Evolutionary conservation across 2,113 vertebrate genomes (phyloP), one percentile per base, ranked within the genome.

Genomic region (Hippocampus barbouri): DNA sequence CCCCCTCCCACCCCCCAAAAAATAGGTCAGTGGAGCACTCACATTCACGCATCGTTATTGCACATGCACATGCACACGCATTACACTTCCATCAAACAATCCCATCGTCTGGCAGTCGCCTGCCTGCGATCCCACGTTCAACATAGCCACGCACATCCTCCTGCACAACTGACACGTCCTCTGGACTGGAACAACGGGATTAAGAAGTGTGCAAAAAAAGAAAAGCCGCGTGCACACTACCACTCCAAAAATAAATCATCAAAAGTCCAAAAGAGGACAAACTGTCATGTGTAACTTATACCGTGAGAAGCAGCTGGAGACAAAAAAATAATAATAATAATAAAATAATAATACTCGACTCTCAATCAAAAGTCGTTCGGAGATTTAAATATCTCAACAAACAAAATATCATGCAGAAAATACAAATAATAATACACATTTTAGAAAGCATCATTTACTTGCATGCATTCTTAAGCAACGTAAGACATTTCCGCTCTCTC

Each of bases 1-100:
- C 83, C 41, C 21, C 30, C 56, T 16, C 61, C 64, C 65, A 4
- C 51, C 9, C 27, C 18, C 27, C 5, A 74, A 87, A 89, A 91
- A 92, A 93, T 91, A 88, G 93, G 93, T 93, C 93, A 93, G 91
- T 93, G 86, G 93, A 92, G 82, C 92, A 91, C 83, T 91, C 84
- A 47, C 62, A 43, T 45, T 89, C 81, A 86, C 80, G 68, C 79
- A 76, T 71, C 71, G 72, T 57, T 25, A 57, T 69, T 66, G 71
- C 67, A 68, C 63, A 74, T 65, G 20, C 11, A 43, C 18, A 59
- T 16, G 53, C 14, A 51, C 16, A 77, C 65, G 71, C 83, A 70
- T 70, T 74, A 76, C 86, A 80, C 73, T 69, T 72, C 83, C 83
- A 90, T 89, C 82, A 86, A 38, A 45, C 41, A 43, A 43, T 84